Base-by-base conservation (phyloP, 1,140 invertebrate species). In the Drosophila pallidifrons region DNA sequence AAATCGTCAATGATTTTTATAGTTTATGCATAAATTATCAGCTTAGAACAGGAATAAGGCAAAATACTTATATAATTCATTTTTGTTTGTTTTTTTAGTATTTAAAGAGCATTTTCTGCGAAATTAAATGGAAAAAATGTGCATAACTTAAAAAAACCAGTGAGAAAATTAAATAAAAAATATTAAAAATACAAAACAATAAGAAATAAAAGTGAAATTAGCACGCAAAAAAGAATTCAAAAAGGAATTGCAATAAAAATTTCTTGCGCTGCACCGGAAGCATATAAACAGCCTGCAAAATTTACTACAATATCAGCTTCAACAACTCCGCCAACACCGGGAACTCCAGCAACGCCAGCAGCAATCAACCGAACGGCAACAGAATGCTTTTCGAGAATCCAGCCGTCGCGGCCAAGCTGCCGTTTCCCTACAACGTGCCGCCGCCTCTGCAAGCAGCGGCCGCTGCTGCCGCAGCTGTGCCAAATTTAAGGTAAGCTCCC, bases 381-480 rank as follows among this genome's bases (percentile, higher is more conserved):
- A 92, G 79, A 77, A 92, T 92, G 92, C 81, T 92, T 64, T 92
- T 92, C 67, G 92, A 92, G 72, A 92, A 92, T 91, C 92, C 91
- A 68, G 92, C 92, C 61, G 91, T 92, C 74, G 91, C 91, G 79
- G 92, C 86, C 16, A 92, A 92, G 85, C 67, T 92, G 78, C 92
- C 91, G 32, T 92, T 92, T 66, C 91, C 92, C 51, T 92, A 92
- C 45, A 92, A 91, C 73, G 92, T 92, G 67, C 91, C 92, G 77
- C 92, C 92, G 77, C 91, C 92, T 60, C 71, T 92, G 45, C 92
- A 92, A 77, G 92, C 91, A 25, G 91, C 92, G 54, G 91, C 91
- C 45, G 91, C 91, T 47, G 92, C 91, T 73, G 91, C 91, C 60
- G 89, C 89, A 75, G 91, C 92, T 77, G 91, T 92, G 75, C 92